Percentiles rank a stretch among this genome's conserved stretches.
These are phyloP conservation scores for Pharmacophagus antenor DNA, from an alignment of 2,888 invertebrate species.

Conservation along the genomic window DNA sequence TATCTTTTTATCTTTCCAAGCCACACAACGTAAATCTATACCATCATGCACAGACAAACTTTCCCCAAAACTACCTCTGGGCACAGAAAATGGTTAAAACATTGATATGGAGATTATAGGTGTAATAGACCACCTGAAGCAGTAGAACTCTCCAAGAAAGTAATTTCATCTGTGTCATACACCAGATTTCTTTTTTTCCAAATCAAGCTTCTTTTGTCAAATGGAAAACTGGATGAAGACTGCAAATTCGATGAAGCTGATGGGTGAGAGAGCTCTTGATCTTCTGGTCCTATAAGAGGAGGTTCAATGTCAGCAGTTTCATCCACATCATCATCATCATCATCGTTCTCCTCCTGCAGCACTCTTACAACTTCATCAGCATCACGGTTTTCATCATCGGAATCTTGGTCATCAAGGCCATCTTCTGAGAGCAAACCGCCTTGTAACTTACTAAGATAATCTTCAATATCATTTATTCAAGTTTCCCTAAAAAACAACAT, in stretches of 20 bases:
- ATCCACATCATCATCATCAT: conserved; percentile 40
- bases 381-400: conserved; percentile 42
- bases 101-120: conserved; percentile 41
- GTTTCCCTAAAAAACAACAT: conserved; percentile 45
- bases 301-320: conserved; percentile 47
- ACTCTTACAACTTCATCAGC: conserved; percentile 44
- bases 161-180: conserved; percentile 44
- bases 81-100: conserved; percentile 30
- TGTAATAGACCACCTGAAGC: conserved; percentile 39
- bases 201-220: conserved; percentile 47
- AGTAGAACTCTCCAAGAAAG: conserved; percentile 45
- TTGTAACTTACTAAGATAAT: conserved; percentile 41
- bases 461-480: conserved; percentile 43
- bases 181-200: conserved; percentile 46
- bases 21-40: conserved; percentile 26
- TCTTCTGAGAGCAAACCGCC: conserved; percentile 45
- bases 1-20: conserved; percentile 33
- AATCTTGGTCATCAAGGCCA: conserved; percentile 43
- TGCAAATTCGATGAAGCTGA: conserved; percentile 39
- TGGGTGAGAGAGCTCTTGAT: conserved; percentile 34
- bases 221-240: conserved; percentile 44
- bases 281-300: conserved; percentile 43
- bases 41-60: conserved; percentile 34
- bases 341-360: conserved; percentile 41
- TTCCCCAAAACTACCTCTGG: not conserved